phyloP scores from a whole-genome alignment of 2,888 invertebrate species.

The Pristionchus mayeri region DNA sequence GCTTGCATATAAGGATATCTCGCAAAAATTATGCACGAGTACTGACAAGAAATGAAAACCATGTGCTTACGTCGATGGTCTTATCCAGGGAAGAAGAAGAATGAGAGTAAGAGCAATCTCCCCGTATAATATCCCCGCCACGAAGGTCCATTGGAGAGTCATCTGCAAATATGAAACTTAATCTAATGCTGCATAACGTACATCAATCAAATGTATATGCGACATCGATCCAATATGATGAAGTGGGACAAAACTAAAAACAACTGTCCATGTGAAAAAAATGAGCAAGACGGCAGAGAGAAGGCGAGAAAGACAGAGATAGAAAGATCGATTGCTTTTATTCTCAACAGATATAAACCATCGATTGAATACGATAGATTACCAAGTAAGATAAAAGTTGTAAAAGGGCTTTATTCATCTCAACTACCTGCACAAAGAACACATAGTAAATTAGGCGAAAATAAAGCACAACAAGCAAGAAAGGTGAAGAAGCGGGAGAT shows the following conservation, averaged over 20 bases:
- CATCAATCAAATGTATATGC: background rate
- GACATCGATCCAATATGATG: background rate
- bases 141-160: constrained; percentile 98
- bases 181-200: background rate
- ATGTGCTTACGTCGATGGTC: constrained; percentile 16
- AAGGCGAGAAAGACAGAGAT: background rate
- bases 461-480: background rate
- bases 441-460: background rate
- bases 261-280: background rate
- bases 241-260: background rate
- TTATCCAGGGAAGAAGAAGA: constrained; percentile 48
- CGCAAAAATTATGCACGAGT: too few species aligned
- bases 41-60: background rate
- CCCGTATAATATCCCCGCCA: constrained; percentile 82
- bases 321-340: constrained; percentile 40
- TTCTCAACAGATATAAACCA: constrained; percentile 9
- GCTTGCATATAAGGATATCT: too few species aligned
- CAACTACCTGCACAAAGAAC: background rate
- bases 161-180: constrained; percentile 79
- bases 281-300: background rate
- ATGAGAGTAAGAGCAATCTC: constrained; percentile 49
- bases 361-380: background rate
- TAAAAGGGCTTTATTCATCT: constrained; percentile 30
- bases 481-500: background rate
- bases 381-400: too few species aligned